A percentile compares a stretch with the other conserved stretches of the same genome.
phyloP scores from a whole-genome alignment of 2,113 vertebrate genomes.

The Desmodus rotundus region DNA sequence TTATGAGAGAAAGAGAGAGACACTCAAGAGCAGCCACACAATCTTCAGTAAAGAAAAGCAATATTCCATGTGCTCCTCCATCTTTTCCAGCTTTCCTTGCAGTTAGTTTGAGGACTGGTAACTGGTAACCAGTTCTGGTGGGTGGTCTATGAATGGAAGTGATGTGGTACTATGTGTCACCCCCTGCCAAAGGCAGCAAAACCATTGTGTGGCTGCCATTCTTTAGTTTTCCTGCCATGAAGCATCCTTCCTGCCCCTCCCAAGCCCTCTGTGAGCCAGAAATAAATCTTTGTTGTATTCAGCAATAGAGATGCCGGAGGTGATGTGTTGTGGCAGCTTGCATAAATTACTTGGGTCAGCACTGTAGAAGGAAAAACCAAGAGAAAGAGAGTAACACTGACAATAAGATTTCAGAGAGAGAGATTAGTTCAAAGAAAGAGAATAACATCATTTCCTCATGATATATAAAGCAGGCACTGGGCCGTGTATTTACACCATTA shows the following conservation, averaged over 20 bases:
- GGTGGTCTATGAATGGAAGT: neutral
- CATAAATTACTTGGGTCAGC: constrained; percentile 27
- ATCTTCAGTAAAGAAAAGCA: neutral
- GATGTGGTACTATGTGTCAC: neutral
- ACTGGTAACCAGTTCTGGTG: neutral
- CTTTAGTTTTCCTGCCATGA: neutral
- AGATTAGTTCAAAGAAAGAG: neutral
- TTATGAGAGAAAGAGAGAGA: neutral
- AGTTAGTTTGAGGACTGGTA: neutral
- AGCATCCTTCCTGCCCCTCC: neutral
- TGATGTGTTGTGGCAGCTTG: neutral
- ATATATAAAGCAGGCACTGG: neutral
- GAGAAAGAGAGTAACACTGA: neutral
- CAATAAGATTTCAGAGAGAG: neutral
- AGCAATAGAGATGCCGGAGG: neutral
- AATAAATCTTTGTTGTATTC: constrained; percentile 12
- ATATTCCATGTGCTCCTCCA: neutral
- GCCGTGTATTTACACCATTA: neutral
- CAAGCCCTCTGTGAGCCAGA: neutral
- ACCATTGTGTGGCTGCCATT: neutral
- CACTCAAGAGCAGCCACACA: neutral
- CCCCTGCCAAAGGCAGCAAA: neutral
- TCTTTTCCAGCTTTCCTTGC: neutral
- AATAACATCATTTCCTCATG: neutral
- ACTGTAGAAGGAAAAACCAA: neutral